phyloP scores from a whole-genome alignment of 2,797 vertebrate species.

The Hyperoplus lanceolatus region DNA sequence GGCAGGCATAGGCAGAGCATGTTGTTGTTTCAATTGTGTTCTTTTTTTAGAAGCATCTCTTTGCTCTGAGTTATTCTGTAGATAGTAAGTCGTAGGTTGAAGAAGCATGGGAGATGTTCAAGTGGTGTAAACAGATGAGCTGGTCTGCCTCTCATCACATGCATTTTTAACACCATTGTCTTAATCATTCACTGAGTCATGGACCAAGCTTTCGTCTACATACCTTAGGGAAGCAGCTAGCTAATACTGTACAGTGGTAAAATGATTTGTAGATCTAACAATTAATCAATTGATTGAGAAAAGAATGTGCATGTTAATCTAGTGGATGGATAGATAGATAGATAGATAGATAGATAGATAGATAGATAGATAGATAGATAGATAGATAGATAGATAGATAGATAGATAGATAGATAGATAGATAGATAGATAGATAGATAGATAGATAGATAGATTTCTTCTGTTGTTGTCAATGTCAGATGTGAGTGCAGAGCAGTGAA shows the following conservation, averaged over 20 bases:
- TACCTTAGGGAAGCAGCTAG: not conserved
- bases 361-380: too few relatives aligned
- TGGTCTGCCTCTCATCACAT: slow-evolving; percentile 26
- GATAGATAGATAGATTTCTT: too few relatives aligned
- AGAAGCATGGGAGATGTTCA: slow-evolving; percentile 49
- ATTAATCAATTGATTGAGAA: not conserved
- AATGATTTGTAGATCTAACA: not conserved
- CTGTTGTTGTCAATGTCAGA: too few relatives aligned
- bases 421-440: too few relatives aligned
- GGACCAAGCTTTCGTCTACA: not conserved
- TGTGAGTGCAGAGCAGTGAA: too few relatives aligned
- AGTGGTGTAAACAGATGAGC: not conserved
- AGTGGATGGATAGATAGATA: too few relatives aligned
- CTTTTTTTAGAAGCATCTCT: slow-evolving; percentile 58
- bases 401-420: too few relatives aligned
- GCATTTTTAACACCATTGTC: slow-evolving; percentile 19
- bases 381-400: too few relatives aligned
- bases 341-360: too few relatives aligned
- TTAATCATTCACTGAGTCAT: slow-evolving; percentile 4
- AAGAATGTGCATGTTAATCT: not conserved
- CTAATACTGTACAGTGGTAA: not conserved
- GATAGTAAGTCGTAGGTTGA: slow-evolving; percentile 51
- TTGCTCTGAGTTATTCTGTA: slow-evolving; percentile 71
- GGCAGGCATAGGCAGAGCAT: slow-evolving; percentile 42
- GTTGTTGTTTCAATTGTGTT: too few relatives aligned